A percentile compares a stretch with the other conserved stretches of the same genome.
Conservation (phyloP, 2,113 vertebrate genomes). For the Glaucidium brasilianum region DNA sequence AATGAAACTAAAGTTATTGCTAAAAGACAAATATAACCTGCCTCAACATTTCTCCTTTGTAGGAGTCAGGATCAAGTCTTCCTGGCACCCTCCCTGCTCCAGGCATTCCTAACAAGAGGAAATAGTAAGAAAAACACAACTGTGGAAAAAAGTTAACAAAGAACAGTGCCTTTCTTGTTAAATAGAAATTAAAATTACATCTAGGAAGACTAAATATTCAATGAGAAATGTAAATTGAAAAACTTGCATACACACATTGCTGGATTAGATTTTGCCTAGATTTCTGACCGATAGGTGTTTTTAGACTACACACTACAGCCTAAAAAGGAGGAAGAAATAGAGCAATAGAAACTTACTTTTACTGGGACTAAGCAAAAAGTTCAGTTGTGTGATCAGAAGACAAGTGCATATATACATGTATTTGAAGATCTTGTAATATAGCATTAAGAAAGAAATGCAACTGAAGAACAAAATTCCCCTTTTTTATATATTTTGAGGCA, state of each 20-base stretch:
- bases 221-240: background rate
- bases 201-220: background rate
- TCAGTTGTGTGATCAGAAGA: background rate
- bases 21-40: background rate
- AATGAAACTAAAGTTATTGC: background rate
- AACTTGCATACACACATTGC: background rate
- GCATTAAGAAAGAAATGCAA: background rate
- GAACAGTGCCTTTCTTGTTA: background rate
- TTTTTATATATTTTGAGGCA: background rate
- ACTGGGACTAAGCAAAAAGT: background rate
- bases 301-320: background rate
- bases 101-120: background rate
- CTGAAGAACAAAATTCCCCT: background rate
- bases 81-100: background rate
- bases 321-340: background rate
- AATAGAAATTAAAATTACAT: background rate
- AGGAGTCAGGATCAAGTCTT: background rate
- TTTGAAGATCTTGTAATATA: background rate
- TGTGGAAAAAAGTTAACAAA: background rate
- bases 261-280: background rate
- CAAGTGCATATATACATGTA: background rate
- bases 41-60: background rate
- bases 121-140: background rate
- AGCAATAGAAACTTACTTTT: background rate
- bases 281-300: background rate